Evolutionary conservation across 2,888 invertebrate genomes (phyloP), one percentile per base, ranked within the genome.

Genomic region (Flabesymbios commensalis): DNA sequence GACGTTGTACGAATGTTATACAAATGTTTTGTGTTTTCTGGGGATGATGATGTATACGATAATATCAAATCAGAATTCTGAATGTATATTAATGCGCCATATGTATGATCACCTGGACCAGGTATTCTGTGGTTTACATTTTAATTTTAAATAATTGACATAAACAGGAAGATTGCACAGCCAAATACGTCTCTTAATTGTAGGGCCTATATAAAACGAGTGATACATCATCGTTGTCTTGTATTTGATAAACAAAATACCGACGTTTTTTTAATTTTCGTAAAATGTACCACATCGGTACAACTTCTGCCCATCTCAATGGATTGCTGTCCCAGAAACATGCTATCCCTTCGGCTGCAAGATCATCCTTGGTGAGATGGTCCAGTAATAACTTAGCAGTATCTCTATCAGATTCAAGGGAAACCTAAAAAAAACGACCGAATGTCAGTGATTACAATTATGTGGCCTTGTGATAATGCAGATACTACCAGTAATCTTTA

Each of bases 271-370:
- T 36, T 3, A 45, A n/a, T 19, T 57, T n/a, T 28, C 36, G 31
- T 10, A 33, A 26, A 26, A 57, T 3, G 31, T 58, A 61, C 61
- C 61, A 61, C 19, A 59, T 19, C 14, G 61, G 61, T 10, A 61
- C 26, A 10, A 51, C 61, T 36, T 61, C 61, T 19, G 57, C 61
- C 61, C 61, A 61, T 22, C 56, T 24, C 29, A 61, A 52, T 7
- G 48, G 48, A n/a, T 17, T 22, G 26, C 28, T 24, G 1, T 57
- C 61, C 1, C 7, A 3, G 48, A 51, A 61, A 26, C 42, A 29
- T 1, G 19, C 26, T 19, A 61, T 54, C 26, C 57, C 61, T 41
- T 48, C 60, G 17, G 42, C 48, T 7, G 28, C 22, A 17, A 61
- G 24, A 17, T 26, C 51, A 42, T 10, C 24, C 17, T 17, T 10